These are phyloP conservation scores for Mola mola DNA, from an alignment of 2,113 vertebrate species.

Conservation along the genomic window DNA sequence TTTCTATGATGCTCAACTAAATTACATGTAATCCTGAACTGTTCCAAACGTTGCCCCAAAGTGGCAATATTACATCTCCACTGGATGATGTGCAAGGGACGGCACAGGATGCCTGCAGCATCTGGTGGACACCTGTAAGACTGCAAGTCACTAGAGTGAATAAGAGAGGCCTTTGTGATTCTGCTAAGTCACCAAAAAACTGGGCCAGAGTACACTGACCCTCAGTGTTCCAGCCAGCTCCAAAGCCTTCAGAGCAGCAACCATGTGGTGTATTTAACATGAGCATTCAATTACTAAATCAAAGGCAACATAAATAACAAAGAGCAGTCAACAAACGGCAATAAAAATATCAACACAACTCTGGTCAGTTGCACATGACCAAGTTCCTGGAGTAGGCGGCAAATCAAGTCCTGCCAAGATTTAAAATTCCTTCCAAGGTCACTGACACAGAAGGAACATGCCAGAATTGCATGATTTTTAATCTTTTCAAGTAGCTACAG, in stretches of 20 bases:
- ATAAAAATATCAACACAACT: conserved; percentile 54
- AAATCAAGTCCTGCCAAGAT: conserved; percentile 22
- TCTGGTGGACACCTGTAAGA: conserved; percentile 79
- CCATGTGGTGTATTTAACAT: conserved; percentile 25
- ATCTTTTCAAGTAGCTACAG: background rate
- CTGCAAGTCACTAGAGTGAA: conserved; percentile 58
- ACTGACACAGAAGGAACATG: conserved; percentile 3
- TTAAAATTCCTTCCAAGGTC: conserved; percentile 11
- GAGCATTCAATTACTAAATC: conserved; percentile 36
- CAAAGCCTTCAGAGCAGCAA: background rate
- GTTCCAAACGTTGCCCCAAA: conserved; percentile 30
- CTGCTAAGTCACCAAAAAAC: conserved; percentile 51
- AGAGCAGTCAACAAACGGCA: conserved; percentile 26
- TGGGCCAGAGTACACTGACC: conserved; percentile 28
- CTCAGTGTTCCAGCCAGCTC: conserved; percentile 13
- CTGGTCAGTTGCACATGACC: conserved; percentile 23
- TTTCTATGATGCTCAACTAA: conserved; percentile 43
- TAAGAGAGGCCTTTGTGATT: conserved; percentile 41
- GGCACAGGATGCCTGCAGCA: conserved; percentile 69
- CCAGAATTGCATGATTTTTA: background rate
- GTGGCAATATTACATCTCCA: conserved; percentile 25
- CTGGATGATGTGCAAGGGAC: conserved; percentile 43
- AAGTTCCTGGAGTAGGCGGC: background rate
- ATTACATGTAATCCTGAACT: conserved; percentile 54
- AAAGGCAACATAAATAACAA: conserved; percentile 56